These are phyloP conservation scores for Oxycera nigricornis DNA, from an alignment of 2,888 invertebrate genomes.

Conservation along the genomic window DNA sequence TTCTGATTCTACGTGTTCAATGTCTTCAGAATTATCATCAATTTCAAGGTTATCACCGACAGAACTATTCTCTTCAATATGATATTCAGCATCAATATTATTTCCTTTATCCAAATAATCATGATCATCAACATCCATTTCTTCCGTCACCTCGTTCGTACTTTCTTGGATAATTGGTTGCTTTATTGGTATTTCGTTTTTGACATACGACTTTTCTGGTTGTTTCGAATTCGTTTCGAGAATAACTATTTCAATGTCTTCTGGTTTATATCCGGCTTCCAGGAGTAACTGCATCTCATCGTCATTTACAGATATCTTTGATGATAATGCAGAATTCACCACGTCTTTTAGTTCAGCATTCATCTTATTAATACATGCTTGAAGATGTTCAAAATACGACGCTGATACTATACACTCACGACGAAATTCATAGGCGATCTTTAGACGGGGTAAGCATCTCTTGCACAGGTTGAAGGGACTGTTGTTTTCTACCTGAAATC, in stretches of 20 bases:
- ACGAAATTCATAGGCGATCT: constrained; percentile 43
- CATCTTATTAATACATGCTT: constrained; percentile 38
- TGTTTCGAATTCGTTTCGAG: neutral
- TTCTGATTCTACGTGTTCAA: constrained; percentile 29
- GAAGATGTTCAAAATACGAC: constrained; percentile 39
- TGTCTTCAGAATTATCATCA: neutral
- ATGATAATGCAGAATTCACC: neutral
- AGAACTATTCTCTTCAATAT: neutral
- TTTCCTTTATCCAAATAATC: constrained; percentile 36
- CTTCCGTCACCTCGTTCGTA: neutral
- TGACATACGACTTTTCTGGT: neutral
- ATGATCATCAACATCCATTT: neutral
- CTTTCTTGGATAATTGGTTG: neutral
- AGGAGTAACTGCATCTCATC: constrained; percentile 18
- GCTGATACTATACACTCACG: constrained; percentile 38
- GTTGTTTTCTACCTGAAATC: constrained; percentile 38
- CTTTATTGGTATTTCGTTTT: neutral
- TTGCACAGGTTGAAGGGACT: constrained; percentile 44
- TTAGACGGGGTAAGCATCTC: constrained; percentile 43
- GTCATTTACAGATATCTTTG: neutral
- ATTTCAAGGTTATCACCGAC: neutral
- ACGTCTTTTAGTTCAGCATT: constrained; percentile 3
- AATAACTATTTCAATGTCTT: constrained; percentile 12
- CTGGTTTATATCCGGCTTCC: constrained; percentile 21
- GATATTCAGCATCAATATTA: constrained; percentile 36